phyloP scores from a whole-genome alignment of 2,888 invertebrate genomes.

The Teinopalpus imperialis region DNA sequence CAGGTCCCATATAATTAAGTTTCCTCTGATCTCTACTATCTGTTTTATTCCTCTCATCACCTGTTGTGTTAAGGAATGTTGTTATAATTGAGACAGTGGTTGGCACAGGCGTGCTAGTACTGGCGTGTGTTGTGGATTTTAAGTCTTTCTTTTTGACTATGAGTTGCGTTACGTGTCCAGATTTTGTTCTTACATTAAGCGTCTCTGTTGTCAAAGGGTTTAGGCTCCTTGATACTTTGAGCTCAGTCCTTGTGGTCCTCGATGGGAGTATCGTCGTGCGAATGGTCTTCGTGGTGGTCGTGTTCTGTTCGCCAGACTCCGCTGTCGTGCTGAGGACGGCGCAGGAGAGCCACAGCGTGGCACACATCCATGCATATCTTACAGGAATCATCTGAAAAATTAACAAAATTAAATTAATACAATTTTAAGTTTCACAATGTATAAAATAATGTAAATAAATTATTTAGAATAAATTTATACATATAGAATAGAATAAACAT shows the following conservation, averaged over 20 bases:
- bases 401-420: neutral
- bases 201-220: conserved; percentile 90
- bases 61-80: conserved; percentile 44
- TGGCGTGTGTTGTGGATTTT: conserved; percentile 62
- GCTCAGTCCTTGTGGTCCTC: conserved; percentile 86
- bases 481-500: too few species aligned
- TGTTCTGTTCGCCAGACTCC: conserved; percentile 57
- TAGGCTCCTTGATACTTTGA: conserved; percentile 89
- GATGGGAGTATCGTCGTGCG: conserved; percentile 77
- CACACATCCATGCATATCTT: conserved; percentile 56
- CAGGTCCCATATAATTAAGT: conserved; percentile 55
- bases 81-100: conserved; percentile 60
- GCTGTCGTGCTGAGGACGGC: conserved; percentile 42
- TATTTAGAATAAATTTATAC: too few species aligned
- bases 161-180: conserved; percentile 89
- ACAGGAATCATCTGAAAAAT: conserved; percentile 77
- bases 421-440: too few species aligned
- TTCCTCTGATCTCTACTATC: conserved; percentile 73
- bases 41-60: conserved; percentile 64
- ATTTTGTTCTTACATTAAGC: conserved; percentile 87
- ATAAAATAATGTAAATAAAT: too few species aligned
- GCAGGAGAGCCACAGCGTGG: conserved; percentile 60
- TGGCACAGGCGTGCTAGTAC: conserved; percentile 44
- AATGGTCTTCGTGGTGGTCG: conserved; percentile 65
- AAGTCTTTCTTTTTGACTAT: conserved; percentile 87